Conservation (phyloP, 2,888 invertebrate species). For the Clanis bilineata region DNA sequence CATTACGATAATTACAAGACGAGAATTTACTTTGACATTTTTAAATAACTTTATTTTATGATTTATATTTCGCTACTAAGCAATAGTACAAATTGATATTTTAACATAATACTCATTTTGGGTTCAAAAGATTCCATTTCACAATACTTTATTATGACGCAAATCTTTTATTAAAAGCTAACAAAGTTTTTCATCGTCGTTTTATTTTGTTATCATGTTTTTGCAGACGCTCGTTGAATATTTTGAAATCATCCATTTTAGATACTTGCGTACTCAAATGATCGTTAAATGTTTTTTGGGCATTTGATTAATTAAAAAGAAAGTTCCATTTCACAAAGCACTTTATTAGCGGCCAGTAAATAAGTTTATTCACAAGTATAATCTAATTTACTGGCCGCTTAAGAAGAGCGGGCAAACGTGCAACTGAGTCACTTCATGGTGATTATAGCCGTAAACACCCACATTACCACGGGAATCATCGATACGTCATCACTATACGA, state of each 20-base stretch:
- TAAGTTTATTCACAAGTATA: too few relatives aligned
- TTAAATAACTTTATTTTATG: not conserved
- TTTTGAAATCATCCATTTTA: not conserved
- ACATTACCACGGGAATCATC: too few relatives aligned
- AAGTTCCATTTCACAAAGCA: slow-evolving; percentile 33
- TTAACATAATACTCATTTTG: not conserved
- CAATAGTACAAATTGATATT: not conserved
- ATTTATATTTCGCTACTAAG: not conserved
- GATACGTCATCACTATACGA: too few relatives aligned
- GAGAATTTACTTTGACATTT: too few relatives aligned
- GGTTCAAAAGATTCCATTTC: not conserved
- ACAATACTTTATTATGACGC: not conserved
- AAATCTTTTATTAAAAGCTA: slow-evolving; percentile 18
- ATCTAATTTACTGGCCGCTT: too few relatives aligned
- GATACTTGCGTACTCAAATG: too few relatives aligned
- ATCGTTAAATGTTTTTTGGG: too few relatives aligned
- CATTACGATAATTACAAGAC: too few relatives aligned
- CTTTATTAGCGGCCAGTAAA: slow-evolving; percentile 49
- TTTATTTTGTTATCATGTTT: slow-evolving; percentile 1
- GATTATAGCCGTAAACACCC: too few relatives aligned
- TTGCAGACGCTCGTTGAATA: not conserved
- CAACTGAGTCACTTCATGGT: too few relatives aligned
- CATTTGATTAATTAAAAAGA: too few relatives aligned
- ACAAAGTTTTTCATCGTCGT: not conserved
- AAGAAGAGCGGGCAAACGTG: too few relatives aligned